These are phyloP conservation scores for Encarsia formosa DNA, from an alignment of 2,888 invertebrate species.

Conservation along the genomic window DNA sequence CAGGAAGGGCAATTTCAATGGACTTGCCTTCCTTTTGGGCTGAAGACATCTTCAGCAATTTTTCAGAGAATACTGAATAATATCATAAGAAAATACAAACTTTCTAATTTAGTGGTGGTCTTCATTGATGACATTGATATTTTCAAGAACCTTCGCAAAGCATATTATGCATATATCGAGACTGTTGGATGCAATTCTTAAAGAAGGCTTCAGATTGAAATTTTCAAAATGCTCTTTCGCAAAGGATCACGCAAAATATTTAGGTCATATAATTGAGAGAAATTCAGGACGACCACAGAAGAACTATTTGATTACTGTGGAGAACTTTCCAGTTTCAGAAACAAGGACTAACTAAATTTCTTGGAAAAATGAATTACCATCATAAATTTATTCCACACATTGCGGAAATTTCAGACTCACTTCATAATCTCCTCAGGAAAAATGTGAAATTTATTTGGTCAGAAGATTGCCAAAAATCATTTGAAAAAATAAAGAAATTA, in stretches of 20 bases:
- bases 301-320: conserved; percentile 24
- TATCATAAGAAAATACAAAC: too few relatives aligned
- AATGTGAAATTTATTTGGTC: conserved; percentile 24
- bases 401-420: conserved; percentile 23
- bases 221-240: conserved; percentile 29
- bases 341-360: conserved; percentile 26
- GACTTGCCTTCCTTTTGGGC: too few relatives aligned
- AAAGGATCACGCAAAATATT: conserved; percentile 13
- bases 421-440: conserved; percentile 31
- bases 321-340: conserved; percentile 20
- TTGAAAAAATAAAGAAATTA: too few relatives aligned
- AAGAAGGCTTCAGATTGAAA: conserved; percentile 30
- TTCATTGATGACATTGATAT: conserved; percentile 35
- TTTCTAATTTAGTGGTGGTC: conserved; percentile 28
- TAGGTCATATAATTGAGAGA: conserved; percentile 15
- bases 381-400: conserved; percentile 29
- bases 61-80: too few relatives aligned
- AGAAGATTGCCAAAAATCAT: too few relatives aligned
- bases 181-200: conserved; percentile 28
- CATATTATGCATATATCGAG: conserved; percentile 29
- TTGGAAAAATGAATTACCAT: too few relatives aligned
- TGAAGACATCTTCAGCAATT: too few relatives aligned
- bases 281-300: conserved; percentile 16
- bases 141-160: conserved; percentile 30
- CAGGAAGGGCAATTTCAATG: too few relatives aligned